Evolutionary conservation across 2,888 invertebrate species (phyloP).

Genomic region (Drosophila pseudotalamancana): DNA sequence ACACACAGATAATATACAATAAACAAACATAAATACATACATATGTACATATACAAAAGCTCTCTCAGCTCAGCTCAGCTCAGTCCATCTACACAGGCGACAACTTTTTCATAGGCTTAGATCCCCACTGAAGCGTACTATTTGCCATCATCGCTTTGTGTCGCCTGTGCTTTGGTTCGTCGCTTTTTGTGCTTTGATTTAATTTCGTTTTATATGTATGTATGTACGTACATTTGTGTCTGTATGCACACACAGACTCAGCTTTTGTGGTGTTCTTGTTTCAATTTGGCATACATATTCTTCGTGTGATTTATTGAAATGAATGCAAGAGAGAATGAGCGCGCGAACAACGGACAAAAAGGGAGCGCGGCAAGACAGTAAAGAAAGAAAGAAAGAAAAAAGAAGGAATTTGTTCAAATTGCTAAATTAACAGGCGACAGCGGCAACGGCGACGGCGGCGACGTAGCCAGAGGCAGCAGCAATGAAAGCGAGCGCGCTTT

Average conservation of each 20-base stretch:
- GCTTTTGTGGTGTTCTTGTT: constrained; percentile 31
- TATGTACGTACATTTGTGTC: not conserved
- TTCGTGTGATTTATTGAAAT: constrained; percentile 66
- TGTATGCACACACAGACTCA: not conserved
- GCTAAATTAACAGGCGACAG: constrained; percentile 67
- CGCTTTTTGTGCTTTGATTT: constrained; percentile 31
- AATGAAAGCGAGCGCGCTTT: constrained; percentile 73
- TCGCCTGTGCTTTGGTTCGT: constrained; percentile 14
- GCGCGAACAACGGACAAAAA: constrained; percentile 22
- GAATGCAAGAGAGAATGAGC: constrained; percentile 40
- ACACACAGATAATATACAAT: not conserved
- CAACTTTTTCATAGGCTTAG: constrained; percentile 29
- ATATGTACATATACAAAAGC: not conserved
- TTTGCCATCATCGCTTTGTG: constrained; percentile 7
- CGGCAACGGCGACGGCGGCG: constrained; percentile 7
- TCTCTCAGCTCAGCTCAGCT: not conserved
- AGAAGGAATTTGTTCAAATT: constrained; percentile 64
- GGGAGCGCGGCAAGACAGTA: constrained; percentile 23
- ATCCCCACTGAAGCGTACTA: not conserved
- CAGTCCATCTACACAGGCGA: constrained; percentile 41
- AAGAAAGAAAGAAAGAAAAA: constrained; percentile 11
- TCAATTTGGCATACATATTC: constrained; percentile 43
- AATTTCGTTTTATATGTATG: constrained; percentile 10
- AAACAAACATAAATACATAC: not conserved
- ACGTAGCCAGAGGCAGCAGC: constrained; percentile 31